Base-by-base conservation (phyloP, 2,113 vertebrate genomes). In the Ceyx cyanopectus region DNA sequence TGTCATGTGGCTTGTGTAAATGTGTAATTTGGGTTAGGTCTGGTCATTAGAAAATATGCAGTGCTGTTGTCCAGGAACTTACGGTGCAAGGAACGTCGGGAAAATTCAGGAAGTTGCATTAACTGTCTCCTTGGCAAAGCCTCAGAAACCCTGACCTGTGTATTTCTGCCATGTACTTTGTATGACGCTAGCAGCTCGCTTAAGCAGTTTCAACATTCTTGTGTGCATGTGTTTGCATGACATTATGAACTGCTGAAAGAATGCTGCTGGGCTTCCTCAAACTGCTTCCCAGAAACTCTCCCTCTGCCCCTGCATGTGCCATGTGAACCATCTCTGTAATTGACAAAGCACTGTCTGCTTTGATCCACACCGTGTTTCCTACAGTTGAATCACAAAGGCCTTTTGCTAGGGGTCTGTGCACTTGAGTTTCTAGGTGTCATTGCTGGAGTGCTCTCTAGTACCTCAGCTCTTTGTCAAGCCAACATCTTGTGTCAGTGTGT, bases 121-220 rank as follows among this genome's bases (percentile, higher is more conserved):
- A 87, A 63, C 46, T 51, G 43, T 83, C 82, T 89, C 72, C 81
- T 66, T 93, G 85, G 90, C 56, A 90, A 86, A 75, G 90, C 57
- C 76, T 94, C 88, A 83, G 82, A 92, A 94, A 89, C 85, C 88
- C 92, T 82, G 82, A 86, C 73, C 76, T 88, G 72, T 88, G 92
- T 34, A 8, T 90, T 94, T 85, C 87, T 93, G 76, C 87, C 2
- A 0, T 81, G 60, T 78, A 76, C 84, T 74, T 60, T 74, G 2
- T 48, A 6, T 62, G 68, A 87, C 1, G 15, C 56, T 29, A 43
- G 70, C 1, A 2, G 5, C 32, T 75, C 65, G 21, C 65, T 95
- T 40, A 57, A 87, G 61, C 67, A 69, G 21, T 62, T 89, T 79
- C 75, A 85, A 24, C 60, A 26, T 80, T 84, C 75, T 51, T 68